These are phyloP conservation scores for Chunga burmeisteri DNA, from an alignment of 2,113 vertebrate species.

Conservation along the genomic window DNA sequence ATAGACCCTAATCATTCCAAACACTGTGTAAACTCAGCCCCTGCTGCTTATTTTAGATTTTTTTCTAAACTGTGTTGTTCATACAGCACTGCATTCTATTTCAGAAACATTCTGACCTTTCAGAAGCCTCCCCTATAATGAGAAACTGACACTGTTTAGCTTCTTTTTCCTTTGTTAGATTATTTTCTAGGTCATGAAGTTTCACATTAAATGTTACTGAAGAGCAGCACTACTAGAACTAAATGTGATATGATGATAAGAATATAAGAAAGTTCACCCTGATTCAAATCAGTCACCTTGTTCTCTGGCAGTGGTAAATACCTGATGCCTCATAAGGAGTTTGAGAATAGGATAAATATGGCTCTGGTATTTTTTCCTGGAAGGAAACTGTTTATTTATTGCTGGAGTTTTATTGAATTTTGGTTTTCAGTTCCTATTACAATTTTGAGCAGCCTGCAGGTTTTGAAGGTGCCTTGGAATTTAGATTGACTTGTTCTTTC, in stretches of 20 bases:
- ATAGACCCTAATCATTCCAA: neutral
- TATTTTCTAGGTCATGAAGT: neutral
- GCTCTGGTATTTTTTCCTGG: neutral
- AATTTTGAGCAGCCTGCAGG: neutral
- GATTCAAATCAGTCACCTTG: neutral
- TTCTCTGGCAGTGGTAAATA: neutral
- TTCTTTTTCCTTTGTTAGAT: neutral
- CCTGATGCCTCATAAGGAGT: neutral
- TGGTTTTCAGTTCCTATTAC: neutral
- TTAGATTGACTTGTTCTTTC: neutral
- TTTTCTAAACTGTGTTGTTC: neutral
- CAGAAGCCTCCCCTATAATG: neutral
- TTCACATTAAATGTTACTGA: neutral
- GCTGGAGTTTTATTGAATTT: neutral
- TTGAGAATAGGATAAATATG: neutral
- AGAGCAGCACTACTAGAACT: neutral
- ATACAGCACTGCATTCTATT: neutral
- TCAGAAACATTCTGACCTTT: neutral
- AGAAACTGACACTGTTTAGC: neutral
- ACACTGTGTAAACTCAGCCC: neutral
- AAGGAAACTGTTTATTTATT: neutral
- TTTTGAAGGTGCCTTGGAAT: neutral
- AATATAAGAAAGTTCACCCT: neutral
- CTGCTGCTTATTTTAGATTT: neutral
- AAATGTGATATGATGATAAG: neutral